Conservation (phyloP, 1,140 invertebrate species). For the Stratiolaelaps scimitus region DNA sequence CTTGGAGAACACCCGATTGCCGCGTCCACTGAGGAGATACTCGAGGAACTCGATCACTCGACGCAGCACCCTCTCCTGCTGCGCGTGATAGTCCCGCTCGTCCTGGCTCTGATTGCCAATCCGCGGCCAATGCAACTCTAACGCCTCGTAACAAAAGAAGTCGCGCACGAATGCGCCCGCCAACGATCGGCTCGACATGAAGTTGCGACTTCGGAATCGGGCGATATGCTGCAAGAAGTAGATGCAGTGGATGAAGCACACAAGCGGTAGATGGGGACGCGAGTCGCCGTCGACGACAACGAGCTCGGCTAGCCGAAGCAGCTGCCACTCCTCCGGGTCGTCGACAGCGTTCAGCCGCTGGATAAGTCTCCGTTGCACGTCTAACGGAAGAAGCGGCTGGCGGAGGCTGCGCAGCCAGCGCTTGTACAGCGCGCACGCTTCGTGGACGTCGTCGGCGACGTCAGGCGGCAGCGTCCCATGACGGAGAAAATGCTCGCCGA, state of each 20-base stretch:
- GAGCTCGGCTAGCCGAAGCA: neutral
- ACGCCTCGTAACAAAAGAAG: too few relatives aligned
- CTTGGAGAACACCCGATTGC: neutral
- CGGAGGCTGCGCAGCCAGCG: constrained; percentile 9
- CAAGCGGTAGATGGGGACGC: neutral
- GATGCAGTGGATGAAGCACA: constrained; percentile 14
- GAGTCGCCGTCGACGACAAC: neutral
- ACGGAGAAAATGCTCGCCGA: neutral
- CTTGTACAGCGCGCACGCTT: constrained; percentile 16
- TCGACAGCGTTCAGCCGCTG: neutral
- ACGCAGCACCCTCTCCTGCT: too few relatives aligned
- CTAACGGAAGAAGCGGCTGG: neutral
- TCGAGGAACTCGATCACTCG: neutral
- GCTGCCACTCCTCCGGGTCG: neutral
- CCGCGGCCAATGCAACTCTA: too few relatives aligned
- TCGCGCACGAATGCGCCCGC: neutral
- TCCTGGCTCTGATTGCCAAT: too few relatives aligned
- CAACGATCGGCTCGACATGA: neutral
- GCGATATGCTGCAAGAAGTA: constrained; percentile 9
- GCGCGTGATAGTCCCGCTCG: too few relatives aligned
- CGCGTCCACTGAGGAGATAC: neutral
- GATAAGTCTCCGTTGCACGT: neutral
- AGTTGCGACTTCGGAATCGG: neutral
- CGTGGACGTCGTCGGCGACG: neutral
- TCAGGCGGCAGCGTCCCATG: neutral